Conservation (phyloP, 2,888 invertebrate genomes). For the Esperia sulphurella region DNA sequence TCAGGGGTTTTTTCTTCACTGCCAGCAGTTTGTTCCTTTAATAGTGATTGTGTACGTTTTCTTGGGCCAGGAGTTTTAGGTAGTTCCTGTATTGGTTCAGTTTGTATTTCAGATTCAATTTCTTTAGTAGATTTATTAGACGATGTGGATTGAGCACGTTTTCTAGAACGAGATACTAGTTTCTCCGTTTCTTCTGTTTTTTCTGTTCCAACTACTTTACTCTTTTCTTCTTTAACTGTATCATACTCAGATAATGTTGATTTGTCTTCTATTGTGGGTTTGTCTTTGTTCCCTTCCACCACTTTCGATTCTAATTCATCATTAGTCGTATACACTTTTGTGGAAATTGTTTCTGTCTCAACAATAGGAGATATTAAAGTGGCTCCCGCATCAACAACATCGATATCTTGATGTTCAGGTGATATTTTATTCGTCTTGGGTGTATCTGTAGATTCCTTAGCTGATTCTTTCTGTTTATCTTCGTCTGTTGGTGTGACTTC, state of each 20-base stretch:
- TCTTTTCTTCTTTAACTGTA: constrained; percentile 9
- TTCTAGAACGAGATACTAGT: constrained; percentile 13
- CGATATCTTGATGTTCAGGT: constrained; percentile 5
- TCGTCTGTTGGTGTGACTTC: constrained; percentile 11
- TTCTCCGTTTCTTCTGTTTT: constrained; percentile 9
- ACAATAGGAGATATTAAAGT: not conserved
- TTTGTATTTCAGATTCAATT: constrained; percentile 4
- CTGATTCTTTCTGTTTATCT: constrained; percentile 6
- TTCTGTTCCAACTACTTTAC: not conserved
- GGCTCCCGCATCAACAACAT: constrained; percentile 9
- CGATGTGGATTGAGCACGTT: constrained; percentile 22
- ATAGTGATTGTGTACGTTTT: constrained; percentile 50
- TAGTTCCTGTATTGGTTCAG: constrained; percentile 15
- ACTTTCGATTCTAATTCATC: not conserved
- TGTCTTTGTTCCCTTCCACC: not conserved
- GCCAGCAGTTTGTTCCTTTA: constrained; percentile 36
- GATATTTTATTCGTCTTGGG: not conserved
- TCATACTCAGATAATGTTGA: not conserved
- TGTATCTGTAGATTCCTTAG: constrained; percentile 2
- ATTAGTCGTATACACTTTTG: constrained; percentile 3
- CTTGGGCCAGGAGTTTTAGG: constrained; percentile 46
- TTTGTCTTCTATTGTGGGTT: not conserved
- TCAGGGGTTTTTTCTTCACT: constrained; percentile 39
- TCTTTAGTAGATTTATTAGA: constrained; percentile 22
- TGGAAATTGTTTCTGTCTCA: constrained; percentile 6